Evolutionary conservation across 1,140 invertebrate genomes (phyloP).

Genomic region (Penaeus vannamei): DNA sequence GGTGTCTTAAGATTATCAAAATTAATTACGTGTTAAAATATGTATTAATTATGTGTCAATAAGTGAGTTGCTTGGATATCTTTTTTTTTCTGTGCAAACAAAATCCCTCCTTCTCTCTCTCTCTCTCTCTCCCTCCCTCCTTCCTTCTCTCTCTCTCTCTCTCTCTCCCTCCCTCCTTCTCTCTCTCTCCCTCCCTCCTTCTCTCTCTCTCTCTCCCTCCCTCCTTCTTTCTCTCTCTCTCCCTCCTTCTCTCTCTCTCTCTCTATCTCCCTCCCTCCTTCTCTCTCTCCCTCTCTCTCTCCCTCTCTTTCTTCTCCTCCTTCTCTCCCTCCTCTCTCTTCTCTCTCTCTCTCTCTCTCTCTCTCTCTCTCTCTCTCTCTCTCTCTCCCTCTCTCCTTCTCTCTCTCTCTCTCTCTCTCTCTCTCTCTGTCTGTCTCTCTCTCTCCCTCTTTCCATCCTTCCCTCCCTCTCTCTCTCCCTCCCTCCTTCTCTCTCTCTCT

Average conservation of each 20-base stretch:
- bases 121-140: not conserved
- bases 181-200: not conserved
- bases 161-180: not conserved
- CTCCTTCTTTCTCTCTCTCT: too few relatives aligned
- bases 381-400: not conserved
- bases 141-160: not conserved
- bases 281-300: constrained; percentile 30
- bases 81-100: too few relatives aligned
- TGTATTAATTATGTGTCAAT: too few relatives aligned
- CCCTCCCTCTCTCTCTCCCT: too few relatives aligned
- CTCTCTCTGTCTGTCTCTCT: not conserved
- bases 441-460: not conserved
- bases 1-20: too few relatives aligned
- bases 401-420: too few relatives aligned
- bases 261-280: constrained; percentile 6
- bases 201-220: not conserved
- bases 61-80: too few relatives aligned
- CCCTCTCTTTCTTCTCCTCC: constrained; percentile 10
- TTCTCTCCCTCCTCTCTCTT: constrained; percentile 22
- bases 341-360: constrained; percentile 21
- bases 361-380: too few relatives aligned
- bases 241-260: constrained; percentile 30
- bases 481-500: too few relatives aligned
- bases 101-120: not conserved
- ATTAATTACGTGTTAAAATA: too few relatives aligned